phyloP scores from a whole-genome alignment of 1,140 invertebrate genomes.

The Trachymyrmex cornetzi region DNA sequence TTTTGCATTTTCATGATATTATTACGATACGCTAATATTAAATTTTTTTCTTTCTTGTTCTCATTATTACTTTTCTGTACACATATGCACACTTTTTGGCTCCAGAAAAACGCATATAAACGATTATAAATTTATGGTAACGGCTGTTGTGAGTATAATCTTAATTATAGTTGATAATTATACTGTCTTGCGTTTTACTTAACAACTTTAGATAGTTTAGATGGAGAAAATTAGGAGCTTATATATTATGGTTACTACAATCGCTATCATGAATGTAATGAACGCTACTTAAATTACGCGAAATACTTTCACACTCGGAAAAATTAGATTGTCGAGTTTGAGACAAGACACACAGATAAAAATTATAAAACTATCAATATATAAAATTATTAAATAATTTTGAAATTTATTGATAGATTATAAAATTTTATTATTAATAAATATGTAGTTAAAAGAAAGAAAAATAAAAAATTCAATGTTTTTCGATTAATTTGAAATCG shows the following conservation, averaged over 20 bases:
- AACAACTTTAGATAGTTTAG: constrained; percentile 17
- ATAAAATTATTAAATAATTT: neutral
- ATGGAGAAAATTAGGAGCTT: constrained; percentile 27
- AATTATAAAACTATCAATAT: neutral
- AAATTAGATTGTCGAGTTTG: neutral
- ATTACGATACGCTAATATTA: neutral
- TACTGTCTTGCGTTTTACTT: constrained; percentile 16
- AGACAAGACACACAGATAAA: neutral
- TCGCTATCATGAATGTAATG: neutral
- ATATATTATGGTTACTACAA: neutral
- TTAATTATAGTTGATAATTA: constrained; percentile 45
- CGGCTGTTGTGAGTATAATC: neutral
- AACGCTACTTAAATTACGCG: neutral
- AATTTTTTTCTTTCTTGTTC: neutral
- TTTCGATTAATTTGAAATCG: constrained; percentile 4
- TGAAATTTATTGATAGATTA: neutral
- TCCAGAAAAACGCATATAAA: neutral
- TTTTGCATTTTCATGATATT: constrained; percentile 13
- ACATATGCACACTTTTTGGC: neutral
- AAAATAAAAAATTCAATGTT: neutral
- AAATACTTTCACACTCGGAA: neutral
- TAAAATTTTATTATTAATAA: neutral
- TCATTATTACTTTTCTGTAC: neutral
- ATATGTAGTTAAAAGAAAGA: neutral
- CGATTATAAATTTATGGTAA: neutral